phyloP scores from a whole-genome alignment of 1,140 invertebrate genomes.

The Aphis gossypii region DNA sequence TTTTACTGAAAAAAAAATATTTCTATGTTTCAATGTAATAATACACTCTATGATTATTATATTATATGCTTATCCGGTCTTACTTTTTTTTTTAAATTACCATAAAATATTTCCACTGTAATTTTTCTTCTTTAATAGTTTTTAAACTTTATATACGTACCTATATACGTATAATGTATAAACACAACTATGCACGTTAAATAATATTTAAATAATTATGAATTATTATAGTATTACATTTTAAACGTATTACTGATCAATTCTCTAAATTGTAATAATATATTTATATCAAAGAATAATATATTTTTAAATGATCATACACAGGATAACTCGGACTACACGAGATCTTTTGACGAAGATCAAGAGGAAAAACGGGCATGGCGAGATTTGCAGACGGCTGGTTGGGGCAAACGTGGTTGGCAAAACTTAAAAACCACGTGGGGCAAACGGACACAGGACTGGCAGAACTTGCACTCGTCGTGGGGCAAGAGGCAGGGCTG shows the following conservation, averaged over 20 bases:
- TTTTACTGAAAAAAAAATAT: neutral
- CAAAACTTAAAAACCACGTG: conserved; percentile 61
- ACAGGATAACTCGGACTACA: conserved; percentile 45
- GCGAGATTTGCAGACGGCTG: conserved; percentile 59
- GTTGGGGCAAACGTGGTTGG: conserved; percentile 63
- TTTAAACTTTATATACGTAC: neutral
- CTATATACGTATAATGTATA: neutral
- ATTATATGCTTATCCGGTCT: neutral
- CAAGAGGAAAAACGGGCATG: conserved; percentile 60
- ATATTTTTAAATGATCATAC: neutral
- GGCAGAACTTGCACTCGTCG: conserved; percentile 61
- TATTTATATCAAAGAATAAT: neutral
- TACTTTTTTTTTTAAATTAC: neutral
- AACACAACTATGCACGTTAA: neutral
- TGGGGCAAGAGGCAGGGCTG: conserved; percentile 62
- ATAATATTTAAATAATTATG: neutral
- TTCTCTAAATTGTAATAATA: neutral
- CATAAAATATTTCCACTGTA: neutral
- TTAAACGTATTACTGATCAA: neutral
- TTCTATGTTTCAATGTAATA: neutral
- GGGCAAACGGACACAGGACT: conserved; percentile 61
- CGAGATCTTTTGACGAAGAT: conserved; percentile 49
- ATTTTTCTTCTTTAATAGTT: neutral
- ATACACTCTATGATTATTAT: neutral
- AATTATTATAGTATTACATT: neutral